phyloP scores from a whole-genome alignment of 2,113 vertebrate species.

The Microtus richardsoni region DNA sequence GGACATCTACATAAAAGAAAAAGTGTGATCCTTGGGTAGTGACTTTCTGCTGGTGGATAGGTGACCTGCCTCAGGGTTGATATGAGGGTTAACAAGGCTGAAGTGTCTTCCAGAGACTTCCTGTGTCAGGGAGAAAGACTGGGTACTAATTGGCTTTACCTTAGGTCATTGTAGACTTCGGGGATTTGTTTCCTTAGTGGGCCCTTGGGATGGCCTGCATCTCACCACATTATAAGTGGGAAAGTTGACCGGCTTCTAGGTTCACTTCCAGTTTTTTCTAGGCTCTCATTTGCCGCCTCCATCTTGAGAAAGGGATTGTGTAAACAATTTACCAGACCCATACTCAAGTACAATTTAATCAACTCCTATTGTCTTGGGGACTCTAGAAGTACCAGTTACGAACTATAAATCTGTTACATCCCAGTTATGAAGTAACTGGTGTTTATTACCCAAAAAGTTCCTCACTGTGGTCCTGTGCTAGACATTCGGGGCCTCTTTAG shows the following conservation, averaged over 20 bases:
- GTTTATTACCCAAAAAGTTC: not conserved
- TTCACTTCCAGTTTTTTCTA: not conserved
- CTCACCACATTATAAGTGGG: not conserved
- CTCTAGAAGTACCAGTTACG: not conserved
- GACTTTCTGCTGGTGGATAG: not conserved
- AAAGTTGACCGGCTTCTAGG: not conserved
- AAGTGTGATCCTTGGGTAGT: not conserved
- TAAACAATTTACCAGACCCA: not conserved
- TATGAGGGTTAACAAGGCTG: conserved; percentile 49
- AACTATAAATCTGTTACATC: not conserved
- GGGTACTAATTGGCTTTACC: not conserved
- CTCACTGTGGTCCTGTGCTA: not conserved
- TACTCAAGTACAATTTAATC: not conserved
- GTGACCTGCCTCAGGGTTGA: conserved; percentile 21
- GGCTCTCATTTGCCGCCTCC: not conserved
- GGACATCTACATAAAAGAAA: not conserved
- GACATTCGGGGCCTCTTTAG: not conserved
- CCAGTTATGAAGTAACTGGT: not conserved
- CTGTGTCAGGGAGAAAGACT: not conserved
- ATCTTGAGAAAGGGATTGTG: not conserved
- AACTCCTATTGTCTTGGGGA: not conserved
- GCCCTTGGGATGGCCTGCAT: not conserved
- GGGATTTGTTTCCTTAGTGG: conserved; percentile 13
- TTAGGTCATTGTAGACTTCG: not conserved
- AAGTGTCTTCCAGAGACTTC: conserved; percentile 52